Evolutionary conservation across 1,140 invertebrate genomes (phyloP).

Genomic region (Zaprionus camerounensis): DNA sequence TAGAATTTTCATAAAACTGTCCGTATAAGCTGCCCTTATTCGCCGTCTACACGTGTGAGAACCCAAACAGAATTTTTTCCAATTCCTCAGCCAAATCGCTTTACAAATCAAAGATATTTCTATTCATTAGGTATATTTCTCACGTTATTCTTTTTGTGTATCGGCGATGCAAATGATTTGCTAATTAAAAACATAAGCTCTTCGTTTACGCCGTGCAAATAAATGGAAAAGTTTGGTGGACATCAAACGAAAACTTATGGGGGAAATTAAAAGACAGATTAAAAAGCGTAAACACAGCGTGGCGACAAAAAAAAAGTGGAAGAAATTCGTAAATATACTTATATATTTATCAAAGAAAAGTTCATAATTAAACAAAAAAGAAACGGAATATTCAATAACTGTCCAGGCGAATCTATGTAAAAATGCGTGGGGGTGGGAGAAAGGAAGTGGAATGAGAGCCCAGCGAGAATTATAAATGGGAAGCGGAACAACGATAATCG

Average conservation of each 20-base stretch:
- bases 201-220: constrained; percentile 49
- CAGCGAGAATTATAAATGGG: constrained; percentile 35
- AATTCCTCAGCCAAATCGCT: neutral
- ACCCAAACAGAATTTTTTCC: neutral
- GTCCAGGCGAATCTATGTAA: constrained; percentile 19
- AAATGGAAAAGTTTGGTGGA: constrained; percentile 65
- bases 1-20: neutral
- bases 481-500: constrained; percentile 68
- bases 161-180: constrained; percentile 39
- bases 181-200: constrained; percentile 77
- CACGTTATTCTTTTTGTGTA: constrained; percentile 2
- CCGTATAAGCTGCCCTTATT: neutral
- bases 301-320: constrained; percentile 46
- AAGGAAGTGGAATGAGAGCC: constrained; percentile 7
- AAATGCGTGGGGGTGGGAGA: neutral
- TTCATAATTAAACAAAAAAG: constrained; percentile 82
- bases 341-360: constrained; percentile 75
- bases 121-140: constrained; percentile 3
- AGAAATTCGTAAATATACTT: constrained; percentile 44
- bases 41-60: neutral
- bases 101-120: neutral
- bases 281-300: constrained; percentile 47
- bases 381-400: constrained; percentile 81
- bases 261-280: constrained; percentile 76
- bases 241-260: constrained; percentile 72